phyloP scores from a whole-genome alignment of 2,797 vertebrate species.

The Lepus townsendii region DNA sequence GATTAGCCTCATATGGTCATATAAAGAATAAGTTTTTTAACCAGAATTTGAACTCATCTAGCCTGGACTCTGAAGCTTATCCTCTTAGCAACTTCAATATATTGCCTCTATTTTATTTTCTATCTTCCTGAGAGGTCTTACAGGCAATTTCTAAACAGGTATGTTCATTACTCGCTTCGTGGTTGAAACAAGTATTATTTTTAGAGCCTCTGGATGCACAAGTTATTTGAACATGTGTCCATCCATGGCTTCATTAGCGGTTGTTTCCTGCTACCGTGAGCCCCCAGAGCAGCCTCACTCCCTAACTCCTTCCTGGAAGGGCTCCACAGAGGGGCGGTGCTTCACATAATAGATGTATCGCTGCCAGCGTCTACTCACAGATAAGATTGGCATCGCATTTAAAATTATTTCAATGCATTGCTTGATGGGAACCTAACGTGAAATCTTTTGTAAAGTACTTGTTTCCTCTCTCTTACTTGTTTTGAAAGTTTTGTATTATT shows the following conservation, averaged over 20 bases:
- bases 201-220: neutral
- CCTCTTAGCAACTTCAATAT: neutral
- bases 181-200: constrained; percentile 53
- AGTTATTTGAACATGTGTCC: constrained; percentile 52
- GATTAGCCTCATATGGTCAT: constrained; percentile 51
- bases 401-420: constrained; percentile 27
- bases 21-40: constrained; percentile 3
- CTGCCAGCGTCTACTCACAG: neutral
- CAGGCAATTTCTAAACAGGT: constrained; percentile 46
- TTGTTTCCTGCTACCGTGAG: constrained; percentile 30
- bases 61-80: neutral
- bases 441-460: constrained; percentile 26
- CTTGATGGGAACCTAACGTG: neutral
- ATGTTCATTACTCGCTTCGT: neutral
- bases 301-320: constrained; percentile 1
- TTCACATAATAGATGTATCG: neutral
- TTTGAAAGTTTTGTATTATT: constrained; percentile 27
- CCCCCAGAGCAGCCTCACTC: neutral
- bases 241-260: neutral
- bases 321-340: neutral
- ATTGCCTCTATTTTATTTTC: constrained; percentile 20
- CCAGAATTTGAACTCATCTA: constrained; percentile 30
- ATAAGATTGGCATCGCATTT: neutral
- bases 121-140: constrained; percentile 48
- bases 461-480: neutral